Conservation (phyloP, 2,113 vertebrate genomes). For the Mixornis gularis region DNA sequence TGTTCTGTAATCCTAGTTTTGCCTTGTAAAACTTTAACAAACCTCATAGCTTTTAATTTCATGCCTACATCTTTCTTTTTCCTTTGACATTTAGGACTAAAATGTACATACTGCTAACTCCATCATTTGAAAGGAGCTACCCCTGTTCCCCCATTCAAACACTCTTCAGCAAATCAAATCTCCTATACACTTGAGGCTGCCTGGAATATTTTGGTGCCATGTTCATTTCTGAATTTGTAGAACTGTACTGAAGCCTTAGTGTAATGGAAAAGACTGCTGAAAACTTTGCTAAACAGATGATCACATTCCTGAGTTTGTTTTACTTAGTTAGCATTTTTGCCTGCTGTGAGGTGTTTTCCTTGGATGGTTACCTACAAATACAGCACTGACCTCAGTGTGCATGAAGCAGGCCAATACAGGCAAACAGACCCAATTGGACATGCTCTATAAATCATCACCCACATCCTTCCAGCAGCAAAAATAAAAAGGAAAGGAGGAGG, state of each 20-base stretch:
- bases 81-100: neutral
- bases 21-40: neutral
- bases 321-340: conserved; percentile 68
- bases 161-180: neutral
- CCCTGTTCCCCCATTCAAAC: neutral
- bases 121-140: neutral
- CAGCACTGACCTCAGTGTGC: conserved; percentile 58
- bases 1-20: neutral
- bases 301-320: conserved; percentile 64
- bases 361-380: conserved; percentile 68
- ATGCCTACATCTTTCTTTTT: neutral
- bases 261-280: conserved; percentile 31
- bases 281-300: conserved; percentile 64
- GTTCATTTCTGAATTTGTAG: conserved; percentile 3
- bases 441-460: conserved; percentile 77
- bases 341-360: conserved; percentile 71
- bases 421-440: conserved; percentile 72
- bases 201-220: neutral
- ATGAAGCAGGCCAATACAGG: conserved; percentile 53
- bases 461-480: conserved; percentile 71
- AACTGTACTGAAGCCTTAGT: neutral
- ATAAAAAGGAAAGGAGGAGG: conserved; percentile 36
- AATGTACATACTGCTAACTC: neutral
- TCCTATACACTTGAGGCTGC: neutral
- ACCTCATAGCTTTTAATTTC: neutral